phyloP scores from a whole-genome alignment of 2,113 vertebrate species.

The Picathartes gymnocephalus region DNA sequence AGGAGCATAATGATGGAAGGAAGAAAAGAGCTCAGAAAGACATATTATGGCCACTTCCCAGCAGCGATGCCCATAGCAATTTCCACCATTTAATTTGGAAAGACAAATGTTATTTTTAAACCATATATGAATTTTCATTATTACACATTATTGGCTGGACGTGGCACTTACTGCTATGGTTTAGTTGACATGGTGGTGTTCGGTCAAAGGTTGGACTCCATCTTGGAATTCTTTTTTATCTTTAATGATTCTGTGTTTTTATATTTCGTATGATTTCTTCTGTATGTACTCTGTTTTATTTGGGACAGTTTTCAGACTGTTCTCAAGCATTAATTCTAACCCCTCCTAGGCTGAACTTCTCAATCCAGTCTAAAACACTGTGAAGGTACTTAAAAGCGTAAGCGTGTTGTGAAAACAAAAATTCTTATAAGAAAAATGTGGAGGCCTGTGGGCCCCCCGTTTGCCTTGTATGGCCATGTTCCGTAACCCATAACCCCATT shows the following conservation, averaged over 20 bases:
- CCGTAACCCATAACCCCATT: too few relatives aligned
- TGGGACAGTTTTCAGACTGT: neutral
- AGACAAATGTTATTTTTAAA: neutral
- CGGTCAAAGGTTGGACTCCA: rapidly evolving
- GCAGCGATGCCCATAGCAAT: neutral
- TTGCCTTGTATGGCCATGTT: too few relatives aligned
- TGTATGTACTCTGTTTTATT: neutral
- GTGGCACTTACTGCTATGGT: neutral
- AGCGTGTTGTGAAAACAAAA: neutral
- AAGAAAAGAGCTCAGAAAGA: neutral
- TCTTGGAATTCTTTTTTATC: neutral
- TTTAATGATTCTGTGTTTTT: neutral
- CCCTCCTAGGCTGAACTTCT: neutral
- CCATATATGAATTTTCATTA: neutral
- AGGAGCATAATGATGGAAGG: neutral
- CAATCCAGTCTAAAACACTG: neutral
- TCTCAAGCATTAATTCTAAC: neutral
- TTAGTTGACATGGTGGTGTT: neutral
- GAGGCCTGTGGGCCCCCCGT: too few relatives aligned
- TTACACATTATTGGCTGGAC: neutral
- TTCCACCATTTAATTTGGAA: neutral
- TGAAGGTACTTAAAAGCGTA: neutral
- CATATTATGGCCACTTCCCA: neutral
- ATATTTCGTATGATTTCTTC: neutral
- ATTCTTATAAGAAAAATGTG: neutral